A percentile compares a stretch with the other conserved stretches of the same genome.
Evolutionary conservation across 2,797 vertebrate species (phyloP).

Genomic region (Bovichtus variegatus): DNA sequence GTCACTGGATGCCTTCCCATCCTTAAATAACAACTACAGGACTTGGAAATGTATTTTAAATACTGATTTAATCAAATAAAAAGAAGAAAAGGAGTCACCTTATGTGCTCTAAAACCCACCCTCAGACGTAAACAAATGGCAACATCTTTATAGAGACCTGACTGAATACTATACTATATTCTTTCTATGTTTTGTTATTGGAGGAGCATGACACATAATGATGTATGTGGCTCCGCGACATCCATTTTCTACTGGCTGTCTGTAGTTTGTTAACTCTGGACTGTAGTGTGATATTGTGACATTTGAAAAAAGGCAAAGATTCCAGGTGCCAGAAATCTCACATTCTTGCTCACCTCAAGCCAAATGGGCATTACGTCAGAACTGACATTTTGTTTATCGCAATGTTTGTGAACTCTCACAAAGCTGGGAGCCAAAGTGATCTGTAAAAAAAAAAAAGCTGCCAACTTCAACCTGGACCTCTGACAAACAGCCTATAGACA

Average conservation of each 20-base stretch:
- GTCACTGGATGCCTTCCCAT: conserved; percentile 33
- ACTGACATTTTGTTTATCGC: conserved; percentile 60
- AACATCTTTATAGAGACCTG: background rate
- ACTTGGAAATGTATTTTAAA: background rate
- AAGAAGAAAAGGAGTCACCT: background rate
- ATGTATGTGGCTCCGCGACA: background rate
- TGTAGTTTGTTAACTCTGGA: background rate
- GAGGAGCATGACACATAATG: background rate
- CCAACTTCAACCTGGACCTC: conserved; percentile 42
- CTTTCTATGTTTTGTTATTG: background rate
- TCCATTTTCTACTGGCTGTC: background rate
- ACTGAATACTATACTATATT: background rate
- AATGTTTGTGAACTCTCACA: conserved; percentile 23
- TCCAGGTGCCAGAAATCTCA: background rate
- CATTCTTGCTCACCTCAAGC: conserved; percentile 8
- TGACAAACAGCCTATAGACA: conserved; percentile 58
- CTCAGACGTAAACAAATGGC: background rate
- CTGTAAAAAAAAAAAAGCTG: conserved; percentile 1
- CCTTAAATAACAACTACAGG: background rate
- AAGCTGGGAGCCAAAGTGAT: conserved; percentile 23
- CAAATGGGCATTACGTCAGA: conserved; percentile 22
- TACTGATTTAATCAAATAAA: background rate
- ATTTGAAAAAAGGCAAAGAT: conserved; percentile 51
- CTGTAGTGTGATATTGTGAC: conserved; percentile 29
- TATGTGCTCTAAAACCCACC: background rate